Conservation (phyloP, 2,113 vertebrate species). For the Dascyllus trimaculatus region DNA sequence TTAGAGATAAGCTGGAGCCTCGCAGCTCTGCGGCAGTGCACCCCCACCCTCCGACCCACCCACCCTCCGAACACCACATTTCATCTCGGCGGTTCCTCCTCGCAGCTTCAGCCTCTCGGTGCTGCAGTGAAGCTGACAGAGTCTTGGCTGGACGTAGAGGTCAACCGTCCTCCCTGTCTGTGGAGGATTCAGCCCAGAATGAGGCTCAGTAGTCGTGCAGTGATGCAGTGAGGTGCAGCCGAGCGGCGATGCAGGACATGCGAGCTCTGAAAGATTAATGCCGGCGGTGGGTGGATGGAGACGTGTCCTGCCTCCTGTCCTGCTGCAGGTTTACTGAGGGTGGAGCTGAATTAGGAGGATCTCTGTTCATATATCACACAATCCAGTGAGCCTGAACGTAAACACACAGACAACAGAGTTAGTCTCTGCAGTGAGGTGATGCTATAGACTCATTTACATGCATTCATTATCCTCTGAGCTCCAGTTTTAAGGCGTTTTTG, state of each 20-base stretch:
- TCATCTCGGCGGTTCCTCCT: constrained; percentile 37
- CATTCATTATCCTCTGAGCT: too few relatives aligned
- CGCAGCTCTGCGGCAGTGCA: constrained; percentile 76
- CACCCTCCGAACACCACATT: constrained; percentile 56
- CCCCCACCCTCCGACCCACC: constrained; percentile 65
- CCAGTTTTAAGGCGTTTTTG: too few relatives aligned
- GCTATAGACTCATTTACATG: too few relatives aligned
- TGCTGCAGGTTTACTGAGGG: constrained; percentile 51
- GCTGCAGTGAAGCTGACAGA: constrained; percentile 67
- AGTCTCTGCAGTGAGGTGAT: too few relatives aligned
- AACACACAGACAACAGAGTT: too few relatives aligned
- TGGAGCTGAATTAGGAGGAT: constrained; percentile 6
- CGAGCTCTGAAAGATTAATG: constrained; percentile 81
- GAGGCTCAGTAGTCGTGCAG: constrained; percentile 70
- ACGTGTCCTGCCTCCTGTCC: constrained; percentile 54
- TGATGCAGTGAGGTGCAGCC: constrained; percentile 77
- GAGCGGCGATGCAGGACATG: constrained; percentile 74
- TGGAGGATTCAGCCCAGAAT: constrained; percentile 70
- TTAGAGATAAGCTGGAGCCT: constrained; percentile 84
- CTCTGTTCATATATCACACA: not conserved
- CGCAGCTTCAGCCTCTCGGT: constrained; percentile 30
- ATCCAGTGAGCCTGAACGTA: too few relatives aligned
- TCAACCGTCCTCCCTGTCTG: constrained; percentile 80
- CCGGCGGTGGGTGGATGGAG: constrained; percentile 61
- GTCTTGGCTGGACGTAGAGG: constrained; percentile 80